phyloP scores from a whole-genome alignment of 1,140 invertebrate genomes.

The Drosophila tsacasi region DNA sequence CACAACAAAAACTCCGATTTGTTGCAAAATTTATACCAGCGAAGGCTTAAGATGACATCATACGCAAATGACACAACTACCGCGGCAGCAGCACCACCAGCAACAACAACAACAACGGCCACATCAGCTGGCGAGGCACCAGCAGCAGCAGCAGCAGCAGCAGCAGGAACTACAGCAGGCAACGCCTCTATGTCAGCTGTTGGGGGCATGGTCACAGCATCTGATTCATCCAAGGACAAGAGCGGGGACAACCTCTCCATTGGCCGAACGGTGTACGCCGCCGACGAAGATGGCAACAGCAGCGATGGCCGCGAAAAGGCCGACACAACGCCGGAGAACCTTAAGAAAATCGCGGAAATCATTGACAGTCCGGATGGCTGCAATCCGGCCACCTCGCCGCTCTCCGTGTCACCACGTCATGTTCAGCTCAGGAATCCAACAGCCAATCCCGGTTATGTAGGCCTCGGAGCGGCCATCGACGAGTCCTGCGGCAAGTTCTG shows the following conservation, averaged over 20 bases:
- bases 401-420: slow-evolving; percentile 31
- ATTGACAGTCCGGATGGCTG: slow-evolving; percentile 60
- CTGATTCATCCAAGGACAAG: slow-evolving; percentile 54
- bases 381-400: slow-evolving; percentile 16
- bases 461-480: slow-evolving; percentile 78
- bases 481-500: slow-evolving; percentile 80
- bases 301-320: slow-evolving; percentile 79
- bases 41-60: slow-evolving; percentile 72
- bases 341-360: slow-evolving; percentile 83
- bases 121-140: slow-evolving; percentile 24
- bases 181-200: slow-evolving; percentile 19
- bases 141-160: neutral
- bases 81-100: slow-evolving; percentile 52
- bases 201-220: slow-evolving; percentile 37
- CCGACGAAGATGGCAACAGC: slow-evolving; percentile 68
- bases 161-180: slow-evolving; percentile 16
- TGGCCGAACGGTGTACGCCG: slow-evolving; percentile 29
- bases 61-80: slow-evolving; percentile 77
- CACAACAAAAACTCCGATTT: slow-evolving; percentile 21
- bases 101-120: slow-evolving; percentile 20
- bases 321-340: slow-evolving; percentile 81
- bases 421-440: slow-evolving; percentile 38
- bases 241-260: slow-evolving; percentile 44
- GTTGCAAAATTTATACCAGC: slow-evolving; percentile 31
- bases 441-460: slow-evolving; percentile 54